Evolutionary conservation across 2,113 vertebrate genomes (phyloP).

Genomic region (Rhinogobius similis): DNA sequence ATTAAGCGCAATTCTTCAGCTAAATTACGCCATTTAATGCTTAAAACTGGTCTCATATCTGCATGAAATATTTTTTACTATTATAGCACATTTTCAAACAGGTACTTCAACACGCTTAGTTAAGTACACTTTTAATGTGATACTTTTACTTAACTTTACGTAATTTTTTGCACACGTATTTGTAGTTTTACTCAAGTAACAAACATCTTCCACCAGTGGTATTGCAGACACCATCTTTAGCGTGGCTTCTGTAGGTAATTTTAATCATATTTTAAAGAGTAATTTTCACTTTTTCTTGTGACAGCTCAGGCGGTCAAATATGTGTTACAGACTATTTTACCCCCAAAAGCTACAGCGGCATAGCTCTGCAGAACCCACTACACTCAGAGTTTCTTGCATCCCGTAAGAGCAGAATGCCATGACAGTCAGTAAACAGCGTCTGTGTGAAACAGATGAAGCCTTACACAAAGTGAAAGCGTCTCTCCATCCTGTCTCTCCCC

Average conservation of each 20-base stretch:
- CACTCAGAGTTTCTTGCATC: slow-evolving; percentile 2
- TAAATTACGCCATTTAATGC: too few species aligned
- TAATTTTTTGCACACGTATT: too few species aligned
- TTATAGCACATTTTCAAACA: too few species aligned
- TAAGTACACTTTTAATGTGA: too few species aligned
- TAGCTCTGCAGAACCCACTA: slow-evolving; percentile 1
- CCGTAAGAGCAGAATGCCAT: not conserved
- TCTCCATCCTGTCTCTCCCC: slow-evolving; percentile 16
- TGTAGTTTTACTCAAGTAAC: too few species aligned
- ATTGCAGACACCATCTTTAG: too few species aligned
- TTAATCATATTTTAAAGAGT: not conserved
- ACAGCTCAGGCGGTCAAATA: not conserved
- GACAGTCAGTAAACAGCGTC: slow-evolving; percentile 21
- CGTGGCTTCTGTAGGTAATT: not conserved
- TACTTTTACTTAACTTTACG: too few species aligned
- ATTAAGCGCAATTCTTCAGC: too few species aligned
- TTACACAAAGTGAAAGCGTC: slow-evolving; percentile 32
- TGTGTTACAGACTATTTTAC: not conserved
- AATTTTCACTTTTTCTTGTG: not conserved
- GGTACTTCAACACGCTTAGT: too few species aligned
- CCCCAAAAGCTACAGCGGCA: slow-evolving; percentile 12
- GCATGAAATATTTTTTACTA: too few species aligned
- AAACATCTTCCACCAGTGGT: too few species aligned
- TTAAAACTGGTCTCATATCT: too few species aligned
- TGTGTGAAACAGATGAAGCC: slow-evolving; percentile 41